Evolutionary conservation across 2,797 vertebrate species (phyloP), one percentile per base, ranked within the genome.

Genomic region (Chaunax sp.): DNA sequence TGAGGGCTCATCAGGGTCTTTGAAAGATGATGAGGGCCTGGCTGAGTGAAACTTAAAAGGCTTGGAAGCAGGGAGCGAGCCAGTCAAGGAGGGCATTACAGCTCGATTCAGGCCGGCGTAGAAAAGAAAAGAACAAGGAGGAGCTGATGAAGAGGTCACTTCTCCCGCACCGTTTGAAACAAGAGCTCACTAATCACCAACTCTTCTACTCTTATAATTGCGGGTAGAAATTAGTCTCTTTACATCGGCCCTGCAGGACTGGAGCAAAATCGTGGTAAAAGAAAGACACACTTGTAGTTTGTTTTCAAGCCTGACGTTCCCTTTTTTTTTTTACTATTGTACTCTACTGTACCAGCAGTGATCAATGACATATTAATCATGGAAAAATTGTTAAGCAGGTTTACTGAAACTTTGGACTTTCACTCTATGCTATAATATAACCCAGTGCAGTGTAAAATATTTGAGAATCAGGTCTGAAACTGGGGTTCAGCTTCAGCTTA

Each of bases 91-190:
- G 44, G 47, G 53, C 41, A 57, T 81, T 46, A 46, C 37, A 23
- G 55, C 75, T 46, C 1, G 14, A 72, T 56, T 72, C 58, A 67
- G 68, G 25, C 30, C 6, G 28, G 28, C n/a, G 45, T 25, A 19
- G 8, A 10, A 55, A 10, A 64, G 37, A 58, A 44, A 45, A 60
- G n/a, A 19, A 20, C 13, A 43, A 61, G 54, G 41, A 54, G 33
- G 15, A 37, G 61, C 60, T 23, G 60, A 80, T 35, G 69, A 68
- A 78, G 70, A 79, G 75, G 67, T 77, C 49, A 66, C 67, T 69
- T 72, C n/a, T 51, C 22, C 33, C 54, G 47, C 51, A 11, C 40
- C 59, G 58, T 26, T 45, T 47, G 22, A 59, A 74, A 73, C 45
- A 73, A 73, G 69, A 74, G 66, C 59, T 61, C 52, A 55, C 37